Evolutionary conservation across 2,888 invertebrate genomes (phyloP).

Genomic region (Stegana nigrithorax): DNA sequence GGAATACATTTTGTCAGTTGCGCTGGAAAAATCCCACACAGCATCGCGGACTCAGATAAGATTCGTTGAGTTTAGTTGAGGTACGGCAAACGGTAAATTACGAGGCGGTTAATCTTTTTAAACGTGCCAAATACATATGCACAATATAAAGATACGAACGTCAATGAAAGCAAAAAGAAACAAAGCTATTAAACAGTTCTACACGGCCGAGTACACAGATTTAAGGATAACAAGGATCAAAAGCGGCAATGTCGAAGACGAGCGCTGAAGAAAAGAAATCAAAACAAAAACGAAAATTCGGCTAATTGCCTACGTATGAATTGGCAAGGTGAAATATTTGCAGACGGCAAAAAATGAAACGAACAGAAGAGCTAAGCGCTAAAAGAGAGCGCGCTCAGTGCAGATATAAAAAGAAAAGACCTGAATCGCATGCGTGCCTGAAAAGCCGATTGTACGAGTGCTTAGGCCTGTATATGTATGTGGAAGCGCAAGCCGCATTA

Average conservation of each 20-base stretch:
- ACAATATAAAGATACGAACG: conserved; percentile 38
- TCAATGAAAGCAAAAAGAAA: not conserved
- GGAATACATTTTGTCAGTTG: conserved; percentile 32
- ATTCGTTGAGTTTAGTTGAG: not conserved
- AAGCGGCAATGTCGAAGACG: conserved; percentile 39
- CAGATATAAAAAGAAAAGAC: too few relatives aligned
- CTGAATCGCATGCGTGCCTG: not conserved
- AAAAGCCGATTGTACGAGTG: conserved; percentile 34
- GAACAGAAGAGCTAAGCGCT: conserved; percentile 1
- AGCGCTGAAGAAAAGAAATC: too few relatives aligned
- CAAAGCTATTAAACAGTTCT: not conserved
- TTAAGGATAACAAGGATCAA: conserved; percentile 57
- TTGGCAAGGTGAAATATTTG: conserved; percentile 20
- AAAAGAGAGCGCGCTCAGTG: not conserved
- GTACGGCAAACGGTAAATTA: conserved; percentile 59
- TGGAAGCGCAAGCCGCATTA: conserved; percentile 27
- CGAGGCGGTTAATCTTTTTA: conserved; percentile 70
- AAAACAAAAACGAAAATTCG: conserved; percentile 54
- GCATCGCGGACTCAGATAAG: not conserved
- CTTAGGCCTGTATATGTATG: conserved; percentile 14
- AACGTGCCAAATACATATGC: conserved; percentile 66
- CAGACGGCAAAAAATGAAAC: conserved; percentile 2
- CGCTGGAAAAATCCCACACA: not conserved
- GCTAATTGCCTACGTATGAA: conserved; percentile 58
- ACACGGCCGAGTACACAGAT: conserved; percentile 55